These are phyloP conservation scores for Apodemia zela DNA, from an alignment of 2,888 invertebrate genomes.

Conservation along the genomic window DNA sequence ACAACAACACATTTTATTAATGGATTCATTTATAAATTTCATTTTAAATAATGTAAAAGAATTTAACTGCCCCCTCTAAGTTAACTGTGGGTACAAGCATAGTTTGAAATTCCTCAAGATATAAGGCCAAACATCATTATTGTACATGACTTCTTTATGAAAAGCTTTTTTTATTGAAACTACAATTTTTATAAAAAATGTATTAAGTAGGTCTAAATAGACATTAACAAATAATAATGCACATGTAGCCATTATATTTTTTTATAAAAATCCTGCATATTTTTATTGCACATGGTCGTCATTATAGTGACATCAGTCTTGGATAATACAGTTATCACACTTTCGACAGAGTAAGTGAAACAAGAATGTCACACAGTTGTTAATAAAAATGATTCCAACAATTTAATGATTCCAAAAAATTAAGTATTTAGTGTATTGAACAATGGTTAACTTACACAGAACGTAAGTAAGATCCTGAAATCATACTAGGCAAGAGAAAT, in stretches of 20 bases:
- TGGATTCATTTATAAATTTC: slow-evolving; percentile 10
- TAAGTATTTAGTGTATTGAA: too few relatives aligned
- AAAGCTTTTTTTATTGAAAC: not conserved
- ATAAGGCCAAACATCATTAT: slow-evolving; percentile 13
- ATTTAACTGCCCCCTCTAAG: not conserved
- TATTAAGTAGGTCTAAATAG: not conserved
- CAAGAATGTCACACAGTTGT: not conserved
- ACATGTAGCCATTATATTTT: not conserved
- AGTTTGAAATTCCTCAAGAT: slow-evolving; percentile 7
- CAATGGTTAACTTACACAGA: too few relatives aligned
- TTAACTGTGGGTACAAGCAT: not conserved
- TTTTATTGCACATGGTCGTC: not conserved
- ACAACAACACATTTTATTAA: slow-evolving; percentile 19
- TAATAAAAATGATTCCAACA: too few relatives aligned
- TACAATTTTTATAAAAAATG: not conserved
- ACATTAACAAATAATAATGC: slow-evolving; percentile 2
- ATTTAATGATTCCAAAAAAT: too few relatives aligned
- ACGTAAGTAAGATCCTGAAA: too few relatives aligned
- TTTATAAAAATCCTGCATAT: not conserved
- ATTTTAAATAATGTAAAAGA: not conserved
- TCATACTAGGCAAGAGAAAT: too few relatives aligned
- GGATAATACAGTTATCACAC: not conserved
- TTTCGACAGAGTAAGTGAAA: not conserved
- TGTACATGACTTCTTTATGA: slow-evolving; percentile 13
- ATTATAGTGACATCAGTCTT: not conserved